A percentile compares a stretch with the other conserved stretches of the same genome.
Conservation (phyloP, 2,113 vertebrate genomes). For the Hemicordylus capensis region DNA sequence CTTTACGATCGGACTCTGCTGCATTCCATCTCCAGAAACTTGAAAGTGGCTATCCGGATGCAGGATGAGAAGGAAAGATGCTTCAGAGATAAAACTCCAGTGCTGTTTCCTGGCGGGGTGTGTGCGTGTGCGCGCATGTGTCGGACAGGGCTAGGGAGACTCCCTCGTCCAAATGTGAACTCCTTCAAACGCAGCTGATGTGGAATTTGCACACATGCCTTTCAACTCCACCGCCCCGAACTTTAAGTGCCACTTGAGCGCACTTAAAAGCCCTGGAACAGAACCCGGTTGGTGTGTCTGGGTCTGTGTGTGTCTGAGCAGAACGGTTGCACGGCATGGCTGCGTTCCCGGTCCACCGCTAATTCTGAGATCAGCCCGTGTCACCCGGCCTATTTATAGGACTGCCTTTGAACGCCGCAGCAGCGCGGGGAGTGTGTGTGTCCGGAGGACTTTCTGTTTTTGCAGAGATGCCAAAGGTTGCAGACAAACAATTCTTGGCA, state of each 20-base stretch:
- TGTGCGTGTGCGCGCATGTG: too few species aligned
- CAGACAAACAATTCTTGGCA: conserved; percentile 6
- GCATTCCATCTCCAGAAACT: background rate
- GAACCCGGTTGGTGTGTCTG: background rate
- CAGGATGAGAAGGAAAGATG: background rate
- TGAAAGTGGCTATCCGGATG: background rate
- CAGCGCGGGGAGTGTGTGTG: too few species aligned
- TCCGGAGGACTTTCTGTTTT: background rate
- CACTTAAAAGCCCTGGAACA: background rate
- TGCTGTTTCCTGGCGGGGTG: background rate
- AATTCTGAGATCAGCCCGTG: background rate
- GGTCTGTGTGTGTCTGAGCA: background rate
- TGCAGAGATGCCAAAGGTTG: background rate
- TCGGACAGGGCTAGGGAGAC: fast-evolving
- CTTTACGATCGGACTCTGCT: background rate
- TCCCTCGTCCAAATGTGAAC: background rate
- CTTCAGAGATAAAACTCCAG: too few species aligned
- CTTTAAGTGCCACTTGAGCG: background rate
- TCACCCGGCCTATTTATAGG: background rate
- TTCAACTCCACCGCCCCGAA: too few species aligned
- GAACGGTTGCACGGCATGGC: background rate
- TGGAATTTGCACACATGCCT: background rate
- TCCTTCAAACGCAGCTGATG: background rate
- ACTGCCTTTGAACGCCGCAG: too few species aligned
- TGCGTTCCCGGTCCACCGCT: background rate